These are phyloP conservation scores for Scylla paramamosain DNA, from an alignment of 1,140 invertebrate species.

Conservation along the genomic window DNA sequence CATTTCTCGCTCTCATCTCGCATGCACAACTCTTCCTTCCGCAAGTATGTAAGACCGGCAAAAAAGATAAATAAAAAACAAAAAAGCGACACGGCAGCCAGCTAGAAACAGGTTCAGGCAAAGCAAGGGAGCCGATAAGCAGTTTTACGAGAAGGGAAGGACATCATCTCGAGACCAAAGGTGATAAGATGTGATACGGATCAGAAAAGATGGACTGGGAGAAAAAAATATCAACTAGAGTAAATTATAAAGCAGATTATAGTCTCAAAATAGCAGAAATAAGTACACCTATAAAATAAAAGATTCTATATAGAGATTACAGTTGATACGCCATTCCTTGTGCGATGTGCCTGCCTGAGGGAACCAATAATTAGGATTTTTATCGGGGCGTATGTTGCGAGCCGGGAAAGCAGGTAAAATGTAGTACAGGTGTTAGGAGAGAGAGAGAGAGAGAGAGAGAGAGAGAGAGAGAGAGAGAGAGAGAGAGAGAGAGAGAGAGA, in stretches of 20 bases:
- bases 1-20: no score
- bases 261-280: not conserved
- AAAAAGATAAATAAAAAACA: no score
- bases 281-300: not conserved
- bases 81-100: no score
- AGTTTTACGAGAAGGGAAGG: not conserved
- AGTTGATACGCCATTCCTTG: not conserved
- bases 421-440: not conserved
- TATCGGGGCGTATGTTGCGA: not conserved
- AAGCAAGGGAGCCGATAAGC: not conserved
- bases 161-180: not conserved
- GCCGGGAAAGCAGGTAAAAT: not conserved
- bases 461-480: no score
- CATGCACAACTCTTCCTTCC: no score
- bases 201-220: not conserved
- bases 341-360: not conserved
- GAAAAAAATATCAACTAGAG: not conserved
- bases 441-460: not conserved
- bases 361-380: no score
- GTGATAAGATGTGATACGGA: not conserved
- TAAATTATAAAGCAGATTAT: not conserved
- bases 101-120: not conserved
- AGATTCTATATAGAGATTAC: not conserved
- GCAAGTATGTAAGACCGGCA: no score
- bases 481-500: no score